Percentiles rank a stretch among this genome's conserved stretches.
Conservation (phyloP, 2,888 invertebrate species). For the Phyto melanocephala region DNA sequence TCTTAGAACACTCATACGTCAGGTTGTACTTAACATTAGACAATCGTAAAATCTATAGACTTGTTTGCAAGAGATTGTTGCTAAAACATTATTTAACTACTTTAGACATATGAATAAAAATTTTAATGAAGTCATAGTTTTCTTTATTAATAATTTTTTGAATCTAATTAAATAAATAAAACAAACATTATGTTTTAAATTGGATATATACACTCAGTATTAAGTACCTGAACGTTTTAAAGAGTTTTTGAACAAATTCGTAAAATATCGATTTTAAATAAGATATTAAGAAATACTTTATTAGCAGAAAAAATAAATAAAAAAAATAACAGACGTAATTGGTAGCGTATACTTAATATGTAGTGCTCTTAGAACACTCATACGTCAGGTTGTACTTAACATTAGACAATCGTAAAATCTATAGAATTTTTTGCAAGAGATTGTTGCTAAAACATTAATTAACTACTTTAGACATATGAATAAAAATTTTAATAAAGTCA, state of each 20-base stretch:
- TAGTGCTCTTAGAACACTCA: neutral
- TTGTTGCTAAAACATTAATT: neutral
- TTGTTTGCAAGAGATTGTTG: neutral
- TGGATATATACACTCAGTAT: too few relatives aligned
- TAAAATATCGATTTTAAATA: too few relatives aligned
- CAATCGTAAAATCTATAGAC: neutral
- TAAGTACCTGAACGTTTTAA: too few relatives aligned
- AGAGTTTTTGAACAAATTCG: too few relatives aligned
- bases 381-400: slow-evolving; percentile 1
- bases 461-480: too few relatives aligned
- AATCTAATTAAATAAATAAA: neutral
- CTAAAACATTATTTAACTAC: neutral
- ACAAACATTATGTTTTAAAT: neutral
- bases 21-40: neutral
- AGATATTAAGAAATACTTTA: too few relatives aligned
- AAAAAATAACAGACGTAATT: neutral
- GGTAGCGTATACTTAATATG: neutral
- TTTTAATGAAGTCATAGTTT: too few relatives aligned
- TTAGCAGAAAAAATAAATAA: too few relatives aligned
- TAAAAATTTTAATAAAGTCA: too few relatives aligned
- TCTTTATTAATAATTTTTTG: neutral
- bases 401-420: neutral
- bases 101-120: too few relatives aligned
- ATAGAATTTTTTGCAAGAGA: neutral
- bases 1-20: neutral